Percentiles rank a stretch among this genome's conserved stretches.
Evolutionary conservation across 2,888 invertebrate species (phyloP).

Genomic region (Sinhomidia bicolor): DNA sequence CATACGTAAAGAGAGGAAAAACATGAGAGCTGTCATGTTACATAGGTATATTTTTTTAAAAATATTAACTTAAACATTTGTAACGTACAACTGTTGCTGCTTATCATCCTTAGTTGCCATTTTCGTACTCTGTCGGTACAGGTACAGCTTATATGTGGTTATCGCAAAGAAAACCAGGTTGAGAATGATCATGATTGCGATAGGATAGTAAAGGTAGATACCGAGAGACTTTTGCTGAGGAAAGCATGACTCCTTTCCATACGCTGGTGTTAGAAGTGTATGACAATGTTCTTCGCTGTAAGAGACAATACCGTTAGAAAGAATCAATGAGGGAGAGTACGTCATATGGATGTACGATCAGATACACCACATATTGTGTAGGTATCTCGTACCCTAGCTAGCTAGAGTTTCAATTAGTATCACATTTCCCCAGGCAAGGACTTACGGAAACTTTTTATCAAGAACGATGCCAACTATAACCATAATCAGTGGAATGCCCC

Average conservation of each 20-base stretch:
- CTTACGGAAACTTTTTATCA: slow-evolving; percentile 70
- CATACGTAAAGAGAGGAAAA: too few relatives aligned
- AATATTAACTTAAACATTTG: not conserved
- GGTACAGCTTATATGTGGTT: slow-evolving; percentile 72
- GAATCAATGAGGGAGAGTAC: too few relatives aligned
- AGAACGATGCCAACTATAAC: slow-evolving; percentile 61
- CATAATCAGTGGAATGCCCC: slow-evolving; percentile 74
- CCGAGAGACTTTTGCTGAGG: slow-evolving; percentile 70
- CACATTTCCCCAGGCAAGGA: too few relatives aligned
- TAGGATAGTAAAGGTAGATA: slow-evolving; percentile 75
- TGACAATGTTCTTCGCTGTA: slow-evolving; percentile 54
- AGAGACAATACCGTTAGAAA: too few relatives aligned
- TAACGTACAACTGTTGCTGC: slow-evolving; percentile 70
- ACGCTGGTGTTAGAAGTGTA: slow-evolving; percentile 70
- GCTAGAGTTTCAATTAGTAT: too few relatives aligned
- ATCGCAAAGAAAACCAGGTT: slow-evolving; percentile 74
- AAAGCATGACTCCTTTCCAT: slow-evolving; percentile 74
- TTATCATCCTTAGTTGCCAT: slow-evolving; percentile 76
- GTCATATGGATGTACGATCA: too few relatives aligned
- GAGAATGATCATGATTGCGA: slow-evolving; percentile 71
- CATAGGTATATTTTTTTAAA: too few relatives aligned
- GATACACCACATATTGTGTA: too few relatives aligned
- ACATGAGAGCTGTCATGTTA: too few relatives aligned
- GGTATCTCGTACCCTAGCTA: too few relatives aligned
- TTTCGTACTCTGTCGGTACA: slow-evolving; percentile 74